Evolutionary conservation across 2,113 vertebrate genomes (phyloP).

Genomic region (Cygnus atratus): DNA sequence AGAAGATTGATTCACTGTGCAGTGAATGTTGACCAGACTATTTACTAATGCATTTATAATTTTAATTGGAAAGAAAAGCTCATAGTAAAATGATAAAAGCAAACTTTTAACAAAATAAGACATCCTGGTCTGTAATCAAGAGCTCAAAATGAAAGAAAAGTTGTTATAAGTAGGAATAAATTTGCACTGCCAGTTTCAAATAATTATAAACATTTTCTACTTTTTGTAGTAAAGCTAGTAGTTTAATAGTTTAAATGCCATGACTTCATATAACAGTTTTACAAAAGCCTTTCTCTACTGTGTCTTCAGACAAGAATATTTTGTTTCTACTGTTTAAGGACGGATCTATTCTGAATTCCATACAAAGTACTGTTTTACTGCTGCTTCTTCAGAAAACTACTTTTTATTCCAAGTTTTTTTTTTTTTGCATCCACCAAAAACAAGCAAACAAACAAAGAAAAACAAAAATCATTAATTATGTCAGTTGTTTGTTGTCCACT

Average conservation of each 20-base stretch:
- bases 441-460: too few species aligned
- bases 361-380: neutral
- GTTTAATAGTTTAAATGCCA: neutral
- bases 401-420: neutral
- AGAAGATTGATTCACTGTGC: neutral
- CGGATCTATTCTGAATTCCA: neutral
- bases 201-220: neutral
- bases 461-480: neutral
- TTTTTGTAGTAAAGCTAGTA: neutral
- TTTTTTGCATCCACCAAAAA: neutral
- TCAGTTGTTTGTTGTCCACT: neutral
- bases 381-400: neutral
- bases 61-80: neutral
- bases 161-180: neutral
- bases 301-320: neutral
- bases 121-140: neutral
- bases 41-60: neutral
- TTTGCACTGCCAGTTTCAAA: neutral
- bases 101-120: neutral
- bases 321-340: neutral
- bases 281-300: neutral
- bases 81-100: neutral
- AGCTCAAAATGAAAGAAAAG: neutral
- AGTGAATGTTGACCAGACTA: neutral
- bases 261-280: neutral